phyloP scores from a whole-genome alignment of 2,888 invertebrate genomes.

The Aromia moschata region DNA sequence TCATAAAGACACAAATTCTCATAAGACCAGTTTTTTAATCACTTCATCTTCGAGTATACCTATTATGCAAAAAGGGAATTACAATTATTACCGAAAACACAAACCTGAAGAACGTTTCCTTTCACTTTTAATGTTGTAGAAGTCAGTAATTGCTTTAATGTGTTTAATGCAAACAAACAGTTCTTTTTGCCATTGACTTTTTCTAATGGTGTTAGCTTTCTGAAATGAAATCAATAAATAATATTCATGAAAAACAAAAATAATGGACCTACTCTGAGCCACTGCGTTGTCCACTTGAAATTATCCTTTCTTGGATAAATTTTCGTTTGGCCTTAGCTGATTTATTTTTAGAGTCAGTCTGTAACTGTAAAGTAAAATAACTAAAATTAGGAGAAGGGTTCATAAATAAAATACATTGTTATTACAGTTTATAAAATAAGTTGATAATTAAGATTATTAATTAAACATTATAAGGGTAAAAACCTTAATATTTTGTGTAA shows the following conservation, averaged over 20 bases:
- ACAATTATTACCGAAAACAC: not conserved
- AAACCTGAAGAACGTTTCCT: not conserved
- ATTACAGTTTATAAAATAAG: conserved; percentile 2
- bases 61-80: conserved; percentile 1
- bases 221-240: too few relatives aligned
- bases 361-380: conserved; percentile 28
- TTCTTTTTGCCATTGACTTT: conserved; percentile 26
- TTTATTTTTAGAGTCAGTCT: conserved; percentile 31
- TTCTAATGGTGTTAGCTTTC: conserved; percentile 16
- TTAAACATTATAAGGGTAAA: not conserved
- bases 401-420: not conserved
- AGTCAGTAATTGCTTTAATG: conserved; percentile 32
- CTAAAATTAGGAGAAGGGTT: not conserved
- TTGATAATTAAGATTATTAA: not conserved
- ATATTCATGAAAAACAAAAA: too few relatives aligned
- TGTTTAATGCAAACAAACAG: conserved; percentile 35
- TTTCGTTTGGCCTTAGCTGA: conserved; percentile 41
- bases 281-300: conserved; percentile 25
- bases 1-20: too few relatives aligned
- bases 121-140: conserved; percentile 33
- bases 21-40: too few relatives aligned
- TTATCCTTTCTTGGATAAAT: conserved; percentile 39
- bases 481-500: too few relatives aligned
- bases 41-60: too few relatives aligned
- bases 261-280: conserved; percentile 7